phyloP scores from a whole-genome alignment of 2,113 vertebrate genomes.

The Picathartes gymnocephalus region DNA sequence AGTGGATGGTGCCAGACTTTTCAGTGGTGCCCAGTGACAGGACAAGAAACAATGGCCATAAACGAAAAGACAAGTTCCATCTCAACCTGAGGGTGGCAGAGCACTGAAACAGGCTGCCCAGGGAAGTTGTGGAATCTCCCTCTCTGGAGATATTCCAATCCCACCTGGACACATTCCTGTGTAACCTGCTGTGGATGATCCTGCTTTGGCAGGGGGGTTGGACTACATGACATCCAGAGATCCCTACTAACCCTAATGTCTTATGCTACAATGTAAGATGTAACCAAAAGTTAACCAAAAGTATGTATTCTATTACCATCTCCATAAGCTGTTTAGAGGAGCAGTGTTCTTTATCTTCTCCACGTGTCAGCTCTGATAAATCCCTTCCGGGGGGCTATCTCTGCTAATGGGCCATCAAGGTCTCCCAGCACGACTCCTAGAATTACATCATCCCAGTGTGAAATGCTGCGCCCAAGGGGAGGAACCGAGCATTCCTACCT shows the following conservation, averaged over 20 bases:
- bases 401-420: too few species aligned
- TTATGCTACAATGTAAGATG: neutral
- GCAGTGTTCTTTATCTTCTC: neutral
- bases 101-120: neutral
- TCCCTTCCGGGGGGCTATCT: fast-evolving
- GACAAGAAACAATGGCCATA: neutral
- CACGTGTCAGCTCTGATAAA: neutral
- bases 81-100: neutral
- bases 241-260: neutral
- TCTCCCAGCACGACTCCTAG: neutral
- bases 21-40: neutral
- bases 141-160: neutral
- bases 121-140: too few species aligned
- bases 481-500: neutral
- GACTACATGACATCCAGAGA: neutral
- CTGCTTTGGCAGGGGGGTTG: neutral
- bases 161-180: neutral
- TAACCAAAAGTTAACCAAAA: too few species aligned
- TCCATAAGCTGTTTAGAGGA: too few species aligned
- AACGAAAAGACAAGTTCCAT: neutral
- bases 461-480: neutral
- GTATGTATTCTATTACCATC: too few species aligned
- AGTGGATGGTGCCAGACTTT: neutral
- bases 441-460: neutral
- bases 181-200: neutral